Evolutionary conservation across 2,113 vertebrate species (phyloP).

Genomic region (Sturnus vulgaris): DNA sequence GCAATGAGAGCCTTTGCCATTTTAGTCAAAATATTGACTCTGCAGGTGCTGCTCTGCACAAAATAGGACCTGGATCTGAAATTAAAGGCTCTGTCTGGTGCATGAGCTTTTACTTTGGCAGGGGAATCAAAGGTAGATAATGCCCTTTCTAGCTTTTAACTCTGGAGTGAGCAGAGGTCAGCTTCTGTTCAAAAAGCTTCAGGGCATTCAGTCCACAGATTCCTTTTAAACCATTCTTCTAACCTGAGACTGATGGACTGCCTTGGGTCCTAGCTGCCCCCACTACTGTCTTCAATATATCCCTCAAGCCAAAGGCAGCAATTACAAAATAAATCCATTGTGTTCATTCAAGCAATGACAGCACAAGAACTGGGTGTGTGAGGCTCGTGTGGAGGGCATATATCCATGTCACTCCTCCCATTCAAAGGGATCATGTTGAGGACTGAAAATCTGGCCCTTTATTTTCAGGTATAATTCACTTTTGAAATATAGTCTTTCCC

Average conservation of each 20-base stretch:
- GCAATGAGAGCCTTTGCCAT: not conserved
- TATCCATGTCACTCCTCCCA: not conserved
- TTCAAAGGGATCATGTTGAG: not conserved
- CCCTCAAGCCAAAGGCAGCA: not conserved
- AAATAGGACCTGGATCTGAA: not conserved
- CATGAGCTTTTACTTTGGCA: not conserved
- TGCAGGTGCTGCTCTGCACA: not conserved
- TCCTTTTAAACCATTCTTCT: not conserved
- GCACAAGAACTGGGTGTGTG: not conserved
- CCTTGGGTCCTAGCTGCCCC: not conserved
- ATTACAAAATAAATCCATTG: not conserved
- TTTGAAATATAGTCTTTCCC: not conserved
- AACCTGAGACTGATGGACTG: not conserved
- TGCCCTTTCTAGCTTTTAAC: slow-evolving; percentile 2
- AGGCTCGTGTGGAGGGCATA: not conserved
- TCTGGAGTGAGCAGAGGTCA: not conserved
- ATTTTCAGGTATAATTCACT: not conserved
- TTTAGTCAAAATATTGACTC: not conserved
- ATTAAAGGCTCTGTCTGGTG: not conserved
- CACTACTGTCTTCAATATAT: not conserved
- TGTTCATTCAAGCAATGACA: not conserved
- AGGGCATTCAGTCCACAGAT: not conserved
- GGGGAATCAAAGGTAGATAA: not conserved
- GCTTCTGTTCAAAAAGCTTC: not conserved
- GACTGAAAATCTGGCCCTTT: not conserved